Evolutionary conservation across 2,113 vertebrate species (phyloP).

Genomic region (Pterophyllum scalare): DNA sequence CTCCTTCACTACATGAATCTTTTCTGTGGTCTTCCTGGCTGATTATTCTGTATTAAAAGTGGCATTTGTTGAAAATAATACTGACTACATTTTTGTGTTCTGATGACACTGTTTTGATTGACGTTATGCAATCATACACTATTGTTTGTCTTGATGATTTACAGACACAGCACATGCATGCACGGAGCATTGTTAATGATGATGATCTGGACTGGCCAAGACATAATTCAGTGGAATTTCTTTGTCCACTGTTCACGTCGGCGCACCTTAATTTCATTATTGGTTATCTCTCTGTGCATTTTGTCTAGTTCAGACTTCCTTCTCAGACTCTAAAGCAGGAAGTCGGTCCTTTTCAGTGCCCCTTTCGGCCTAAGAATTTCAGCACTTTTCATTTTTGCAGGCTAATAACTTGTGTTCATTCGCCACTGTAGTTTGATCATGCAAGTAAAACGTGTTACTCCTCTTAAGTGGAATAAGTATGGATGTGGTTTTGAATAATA

Average conservation of each 20-base stretch:
- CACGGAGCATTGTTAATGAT: neutral
- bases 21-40: neutral
- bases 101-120: neutral
- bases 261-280: constrained; percentile 30
- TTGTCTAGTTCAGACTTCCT: constrained; percentile 20
- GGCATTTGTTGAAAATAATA: neutral
- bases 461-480: constrained; percentile 52
- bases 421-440: constrained; percentile 15
- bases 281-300: neutral
- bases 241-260: neutral
- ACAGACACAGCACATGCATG: constrained; percentile 7
- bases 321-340: neutral
- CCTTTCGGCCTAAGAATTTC: neutral
- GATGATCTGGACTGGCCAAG: neutral
- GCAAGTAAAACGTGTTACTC: constrained; percentile 31
- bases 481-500: constrained; percentile 59
- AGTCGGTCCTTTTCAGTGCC: constrained; percentile 1
- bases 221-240: neutral
- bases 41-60: neutral
- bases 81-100: neutral
- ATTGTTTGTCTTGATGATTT: constrained; percentile 15
- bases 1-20: no score
- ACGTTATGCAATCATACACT: neutral
- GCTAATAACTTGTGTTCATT: constrained; percentile 5
- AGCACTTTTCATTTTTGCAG: neutral